These are phyloP conservation scores for Toxotes jaculatrix DNA, from an alignment of 2,113 vertebrate genomes.

Conservation along the genomic window DNA sequence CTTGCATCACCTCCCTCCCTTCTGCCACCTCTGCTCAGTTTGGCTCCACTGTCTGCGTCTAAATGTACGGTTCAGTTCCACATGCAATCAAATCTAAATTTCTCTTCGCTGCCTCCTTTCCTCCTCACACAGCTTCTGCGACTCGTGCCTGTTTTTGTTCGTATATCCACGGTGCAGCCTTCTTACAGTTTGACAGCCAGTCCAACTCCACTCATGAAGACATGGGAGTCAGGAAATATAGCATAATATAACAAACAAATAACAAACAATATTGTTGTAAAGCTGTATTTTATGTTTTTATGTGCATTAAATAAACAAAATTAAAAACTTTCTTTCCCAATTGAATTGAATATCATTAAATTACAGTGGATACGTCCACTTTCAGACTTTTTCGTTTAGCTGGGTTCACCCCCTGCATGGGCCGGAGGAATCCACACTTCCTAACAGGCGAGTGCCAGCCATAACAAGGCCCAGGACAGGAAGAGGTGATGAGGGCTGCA, in stretches of 20 bases:
- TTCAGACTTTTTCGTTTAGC: neutral
- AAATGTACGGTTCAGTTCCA: conserved; percentile 34
- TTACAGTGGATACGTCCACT: no score
- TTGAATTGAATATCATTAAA: no score
- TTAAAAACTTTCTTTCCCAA: neutral
- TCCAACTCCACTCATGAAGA: neutral
- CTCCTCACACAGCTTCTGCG: conserved; percentile 2
- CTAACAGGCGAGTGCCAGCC: conserved; percentile 40
- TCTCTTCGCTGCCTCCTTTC: conserved; percentile 12
- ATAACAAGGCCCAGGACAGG: conserved; percentile 74
- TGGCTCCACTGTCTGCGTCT: conserved; percentile 12
- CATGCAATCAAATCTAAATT: conserved; percentile 50
- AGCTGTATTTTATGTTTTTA: no score
- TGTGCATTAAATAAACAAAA: no score
- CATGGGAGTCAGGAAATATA: no score
- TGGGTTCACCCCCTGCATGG: no score
- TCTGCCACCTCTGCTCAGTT: neutral
- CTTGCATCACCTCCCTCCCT: conserved; percentile 7
- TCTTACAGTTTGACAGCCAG: neutral
- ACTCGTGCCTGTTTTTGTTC: neutral
- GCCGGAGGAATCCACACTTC: conserved; percentile 13
- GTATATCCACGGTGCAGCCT: neutral
- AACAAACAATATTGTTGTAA: no score
- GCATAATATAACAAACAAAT: no score
- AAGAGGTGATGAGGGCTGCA: conserved; percentile 72